Evolutionary conservation across 2,797 vertebrate genomes (phyloP).

Genomic region (Agapornis canus): DNA sequence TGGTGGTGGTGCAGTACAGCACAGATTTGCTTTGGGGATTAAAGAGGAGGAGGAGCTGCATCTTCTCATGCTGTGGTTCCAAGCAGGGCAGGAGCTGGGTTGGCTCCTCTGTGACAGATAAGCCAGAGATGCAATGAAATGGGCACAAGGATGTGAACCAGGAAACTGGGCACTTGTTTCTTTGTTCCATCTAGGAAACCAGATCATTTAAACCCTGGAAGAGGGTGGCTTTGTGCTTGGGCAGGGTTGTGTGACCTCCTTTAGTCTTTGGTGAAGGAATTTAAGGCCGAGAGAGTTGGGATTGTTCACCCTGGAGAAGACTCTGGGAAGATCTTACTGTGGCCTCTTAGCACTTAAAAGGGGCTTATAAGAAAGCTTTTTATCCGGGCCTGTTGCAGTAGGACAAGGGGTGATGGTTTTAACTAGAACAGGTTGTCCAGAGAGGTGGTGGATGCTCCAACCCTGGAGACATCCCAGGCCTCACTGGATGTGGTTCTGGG

Average conservation of each 20-base stretch:
- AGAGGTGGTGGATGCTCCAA: neutral
- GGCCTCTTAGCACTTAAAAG: neutral
- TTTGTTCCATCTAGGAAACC: neutral
- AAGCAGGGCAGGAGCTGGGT: neutral
- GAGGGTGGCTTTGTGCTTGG: neutral
- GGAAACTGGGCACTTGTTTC: neutral
- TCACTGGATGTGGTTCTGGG: neutral
- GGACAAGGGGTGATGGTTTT: neutral
- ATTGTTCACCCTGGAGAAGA: neutral
- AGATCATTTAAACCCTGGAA: neutral
- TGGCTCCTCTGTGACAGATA: neutral
- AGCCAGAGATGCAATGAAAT: rapidly evolving
- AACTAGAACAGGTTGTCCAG: neutral
- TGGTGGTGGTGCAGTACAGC: rapidly evolving
- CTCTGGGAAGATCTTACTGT: neutral
- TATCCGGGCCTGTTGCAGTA: neutral
- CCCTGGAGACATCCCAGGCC: neutral
- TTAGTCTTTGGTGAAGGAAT: neutral
- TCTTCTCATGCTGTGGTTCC: rapidly evolving
- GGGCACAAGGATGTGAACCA: neutral
- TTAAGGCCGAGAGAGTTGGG: neutral
- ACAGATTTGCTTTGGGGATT: neutral
- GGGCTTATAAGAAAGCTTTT: neutral
- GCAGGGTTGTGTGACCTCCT: neutral
- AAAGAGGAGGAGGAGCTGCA: neutral